A percentile compares a stretch with the other conserved stretches of the same genome.
Evolutionary conservation across 2,888 invertebrate species (phyloP).

Genomic region (Stenichneumon culpator): DNA sequence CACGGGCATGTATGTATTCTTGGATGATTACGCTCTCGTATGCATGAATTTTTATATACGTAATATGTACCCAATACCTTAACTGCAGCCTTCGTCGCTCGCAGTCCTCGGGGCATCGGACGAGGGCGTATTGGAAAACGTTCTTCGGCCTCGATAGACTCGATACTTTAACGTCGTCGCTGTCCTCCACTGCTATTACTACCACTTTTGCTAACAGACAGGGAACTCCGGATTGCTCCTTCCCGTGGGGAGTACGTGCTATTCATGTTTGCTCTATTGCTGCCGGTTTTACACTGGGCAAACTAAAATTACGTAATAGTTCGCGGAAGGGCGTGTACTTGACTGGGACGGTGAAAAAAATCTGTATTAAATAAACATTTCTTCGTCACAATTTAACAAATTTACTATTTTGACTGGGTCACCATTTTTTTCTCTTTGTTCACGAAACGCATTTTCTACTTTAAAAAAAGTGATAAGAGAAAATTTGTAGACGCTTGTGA

Average conservation of each 20-base stretch:
- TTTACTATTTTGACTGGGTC: no score
- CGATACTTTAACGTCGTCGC: constrained; percentile 1
- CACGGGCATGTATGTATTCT: no score
- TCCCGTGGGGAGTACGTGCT: neutral
- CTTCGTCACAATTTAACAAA: no score
- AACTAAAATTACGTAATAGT: neutral
- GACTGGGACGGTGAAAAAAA: no score
- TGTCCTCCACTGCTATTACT: neutral
- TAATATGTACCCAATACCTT: constrained; percentile 1
- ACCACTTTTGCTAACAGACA: neutral
- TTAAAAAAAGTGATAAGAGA: no score
- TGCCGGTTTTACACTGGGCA: neutral
- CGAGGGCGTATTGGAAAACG: neutral
- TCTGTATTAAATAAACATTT: no score
- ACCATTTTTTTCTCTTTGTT: no score
- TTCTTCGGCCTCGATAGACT: neutral
- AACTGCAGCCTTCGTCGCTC: neutral
- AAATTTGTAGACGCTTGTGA: no score
- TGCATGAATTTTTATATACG: neutral
- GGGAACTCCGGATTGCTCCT: no score
- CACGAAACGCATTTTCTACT: no score
- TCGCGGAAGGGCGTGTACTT: neutral
- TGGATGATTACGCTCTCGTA: neutral
- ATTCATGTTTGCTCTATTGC: neutral
- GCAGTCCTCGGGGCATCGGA: neutral